Conservation (phyloP, 2,113 vertebrate genomes). For the Psophia crepitans region DNA sequence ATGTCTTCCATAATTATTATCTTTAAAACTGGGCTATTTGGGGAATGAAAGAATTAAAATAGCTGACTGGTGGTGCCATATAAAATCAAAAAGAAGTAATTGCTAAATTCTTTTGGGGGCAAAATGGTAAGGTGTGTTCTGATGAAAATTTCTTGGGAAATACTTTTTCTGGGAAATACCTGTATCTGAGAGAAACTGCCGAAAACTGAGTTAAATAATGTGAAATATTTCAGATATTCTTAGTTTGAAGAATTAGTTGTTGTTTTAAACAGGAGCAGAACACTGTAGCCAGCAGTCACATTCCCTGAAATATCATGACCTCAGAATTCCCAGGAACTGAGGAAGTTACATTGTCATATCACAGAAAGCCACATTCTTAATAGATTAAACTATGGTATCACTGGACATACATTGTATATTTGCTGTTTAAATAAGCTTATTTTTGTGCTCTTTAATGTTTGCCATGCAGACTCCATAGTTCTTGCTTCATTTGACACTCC, state of each 20-base stretch:
- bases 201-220: not conserved
- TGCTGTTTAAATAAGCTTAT: not conserved
- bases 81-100: not conserved
- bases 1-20: not conserved
- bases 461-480: not conserved
- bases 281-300: not conserved
- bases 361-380: not conserved
- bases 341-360: not conserved
- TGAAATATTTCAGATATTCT: not conserved
- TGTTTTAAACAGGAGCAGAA: not conserved
- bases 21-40: not conserved
- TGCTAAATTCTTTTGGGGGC: not conserved
- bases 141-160: conserved; percentile 4
- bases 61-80: not conserved
- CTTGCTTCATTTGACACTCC: not conserved
- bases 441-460: not conserved
- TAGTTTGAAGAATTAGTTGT: not conserved
- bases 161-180: not conserved
- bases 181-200: not conserved
- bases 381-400: not conserved
- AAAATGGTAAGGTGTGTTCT: not conserved
- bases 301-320: not conserved
- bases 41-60: conserved; percentile 9
- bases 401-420: not conserved
- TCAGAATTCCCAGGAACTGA: not conserved